Evolutionary conservation across 2,113 vertebrate species (phyloP), one percentile per base, ranked within the genome.

Genomic region (Tenrec ecaudatus): DNA sequence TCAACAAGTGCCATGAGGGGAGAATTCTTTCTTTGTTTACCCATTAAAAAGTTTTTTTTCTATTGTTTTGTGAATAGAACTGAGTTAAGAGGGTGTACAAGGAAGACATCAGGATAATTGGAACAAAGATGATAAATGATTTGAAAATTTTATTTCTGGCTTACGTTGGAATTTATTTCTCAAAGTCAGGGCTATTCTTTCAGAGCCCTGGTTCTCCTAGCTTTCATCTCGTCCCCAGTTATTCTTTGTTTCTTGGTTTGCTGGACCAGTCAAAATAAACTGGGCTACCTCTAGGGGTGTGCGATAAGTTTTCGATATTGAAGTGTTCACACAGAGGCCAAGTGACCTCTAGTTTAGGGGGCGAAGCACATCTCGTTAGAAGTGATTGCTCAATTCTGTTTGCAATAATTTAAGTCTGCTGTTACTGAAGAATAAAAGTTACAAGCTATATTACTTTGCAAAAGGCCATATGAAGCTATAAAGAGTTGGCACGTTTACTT

Each of bases 261-360:
- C 8, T 64, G 2, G 6, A 29, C 0, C 6, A 31, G 16, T 91
- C 12, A 64, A 2, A 81, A 53, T 53, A 53, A 53, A 47, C 0
- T 22, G n/a, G 29, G 7, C 2, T 57, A 14, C 2, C 9, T 71
- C 27, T 27, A 40, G 0, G 33, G 7, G 0, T 64, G 7, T 14
- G 11, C 5, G 9, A 31, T 84, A 27, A 47, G 1, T 25, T n/a
- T 6, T 3, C 47, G n/a, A 6, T 29, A 8, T n/a, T 16, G 16
- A 68, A n/a, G 12, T 58, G 16, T 33, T 66, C 14, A 36, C 82
- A 40, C 19, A 64, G 33, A 88, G 1, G 10, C 9, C 0, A 31
- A 22, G 38, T 9, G 23, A 11, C 3, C 31, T 47, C 31, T 23
- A 14, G 8, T 20, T n/a, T 27, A 38, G 3, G 60, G 20, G 31